Base-by-base conservation (phyloP, 2,888 invertebrate species). In the Drosophila anomalata region DNA sequence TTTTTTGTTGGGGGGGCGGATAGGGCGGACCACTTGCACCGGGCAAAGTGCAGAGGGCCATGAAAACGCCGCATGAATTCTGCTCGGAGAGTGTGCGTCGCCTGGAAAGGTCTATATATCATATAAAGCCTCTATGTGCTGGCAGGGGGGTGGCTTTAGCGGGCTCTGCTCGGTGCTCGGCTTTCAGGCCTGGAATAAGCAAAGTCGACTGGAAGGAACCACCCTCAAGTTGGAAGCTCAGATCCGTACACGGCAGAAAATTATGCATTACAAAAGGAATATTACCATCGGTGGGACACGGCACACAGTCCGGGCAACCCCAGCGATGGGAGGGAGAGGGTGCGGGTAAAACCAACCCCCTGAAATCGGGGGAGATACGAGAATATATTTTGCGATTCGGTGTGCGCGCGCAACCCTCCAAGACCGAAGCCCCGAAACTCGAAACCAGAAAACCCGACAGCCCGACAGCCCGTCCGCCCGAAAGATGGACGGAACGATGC, bases 51-150 rank as follows among this genome's bases (percentile, higher is more conserved):
- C 82, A 76, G 67, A 50, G 65, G 42, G 63, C 47, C 41, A 17
- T 41, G 39, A 67, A 83, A 83, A 76, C 70, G 76, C 74, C 85
- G 81, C 81, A 84, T 76, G 73, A 78, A 74, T 76, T 74, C 59
- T 67, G 65, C 66, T 44, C 57, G 48, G 26, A 42, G 51, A 36
- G 33, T 52, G 59, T 48, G 73, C 70, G 73, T 78, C 67, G 79
- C 58, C 77, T 79, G 81, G 77, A 82, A 82, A 75, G 75, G 87
- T 85, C 87, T 85, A 87, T 87, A 81, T 78, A 84, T 82, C 85
- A 82, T 65, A 63, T 33, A 48, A 46, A 47, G 11, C 11, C n/a
- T 11, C 7, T 73, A 57, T n/a, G 36, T 53, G 48, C 52, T 53
- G 17, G 31, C 12, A 36, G 26, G 48, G 69, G 73, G 70, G 73